Base-by-base conservation (phyloP, 92 coral and sea anemone genomes). In the Porites cylindrica region DNA sequence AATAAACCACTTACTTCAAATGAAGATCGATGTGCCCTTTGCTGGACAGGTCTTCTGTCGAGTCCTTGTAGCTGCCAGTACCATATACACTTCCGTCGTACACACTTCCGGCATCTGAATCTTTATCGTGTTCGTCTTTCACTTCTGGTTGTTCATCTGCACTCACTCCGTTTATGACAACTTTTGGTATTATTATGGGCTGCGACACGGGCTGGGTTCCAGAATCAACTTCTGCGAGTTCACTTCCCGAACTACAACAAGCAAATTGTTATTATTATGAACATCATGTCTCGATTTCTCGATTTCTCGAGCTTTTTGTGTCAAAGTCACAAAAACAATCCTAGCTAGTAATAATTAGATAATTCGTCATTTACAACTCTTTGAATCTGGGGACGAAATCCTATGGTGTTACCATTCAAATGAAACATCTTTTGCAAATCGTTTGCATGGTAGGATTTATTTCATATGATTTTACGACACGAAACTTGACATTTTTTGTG, bases 11-110 rank as follows among this genome's bases (percentile, higher is more conserved):
- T 51, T 83, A 83, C 87, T 85, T 80, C 63, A 96, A 60, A 23
- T 91, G 84, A 65, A 96, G 89, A 47, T 96, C 94, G 14, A 96
- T 82, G 53, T 93, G 92, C 14, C 99, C 99, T 66, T 94, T 92
- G 56, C 86, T 83, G 12, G 95, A 64, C 62, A 96, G 86, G 78
- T 93, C 98, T 16, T 96, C 98, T 1, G 76, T 32, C 21, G 96
- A 94, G 29, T 79, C 94, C 32, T 82, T 90, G 76, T 86, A 76
- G 20, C 88, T 93, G 84, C 73, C 85, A 6, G 82, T 85, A 0
- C 92, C 91, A 70, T 94, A 93, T 63, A 96, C 80, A 66, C 98
- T 95, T 51, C 94, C 93, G 14, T 93, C 98, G 75, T 96, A 96
- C 20, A 93, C 85, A 66, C 96, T 93, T 59, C 96, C 94, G 23